Base-by-base conservation (phyloP, 2,888 invertebrate species). In the Plagodis dolabraria region DNA sequence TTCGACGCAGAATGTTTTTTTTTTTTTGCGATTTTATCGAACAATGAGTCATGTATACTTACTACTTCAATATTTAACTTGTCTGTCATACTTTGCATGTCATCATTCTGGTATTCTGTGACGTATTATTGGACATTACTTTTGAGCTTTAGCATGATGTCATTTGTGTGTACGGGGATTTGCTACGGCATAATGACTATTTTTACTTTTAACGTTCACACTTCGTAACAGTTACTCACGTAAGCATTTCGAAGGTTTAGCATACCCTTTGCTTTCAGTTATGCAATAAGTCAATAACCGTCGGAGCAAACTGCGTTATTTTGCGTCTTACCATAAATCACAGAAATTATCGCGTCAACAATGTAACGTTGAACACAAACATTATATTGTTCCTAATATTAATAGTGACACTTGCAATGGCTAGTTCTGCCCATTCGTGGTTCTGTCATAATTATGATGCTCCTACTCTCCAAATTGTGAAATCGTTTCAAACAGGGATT, bases 91-190 rank as follows among this genome's bases (percentile, higher is more conserved):
- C 58, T 71, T 75, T 51, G 46, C 57, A 45, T 76, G 82, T 88
- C 87, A 87, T 78, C 78, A 71, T 75, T 80, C 61, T 72, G 76
- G 74, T 79, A 86, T 83, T 78, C 67, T 66, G 72, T 85, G 84
- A 88, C 86, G 86, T 77, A 65, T 70, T 58, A 51, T 48, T 62
- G 62, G 61, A 72, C 75, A 72, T 70, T 64, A 67, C 68, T 72
- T 76, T 67, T 68, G 62, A 67, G 65, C 72, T 69, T 73, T 72
- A 67, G 65, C 69, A 76, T 88, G 89, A 88, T 82, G 80, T 87
- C 87, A 88, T 78, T 79, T 77, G 64, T 79, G 78, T 76, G 71
- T 68, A 69, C 66, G 63, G 68, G 63, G 51, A 63, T 68, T 60
- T 58, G 60, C 68, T 65, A 57, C 66, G 57, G 63, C 58, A 68